These are phyloP conservation scores for Pteropus rufus DNA, from an alignment of 2,797 vertebrate genomes.

Conservation along the genomic window DNA sequence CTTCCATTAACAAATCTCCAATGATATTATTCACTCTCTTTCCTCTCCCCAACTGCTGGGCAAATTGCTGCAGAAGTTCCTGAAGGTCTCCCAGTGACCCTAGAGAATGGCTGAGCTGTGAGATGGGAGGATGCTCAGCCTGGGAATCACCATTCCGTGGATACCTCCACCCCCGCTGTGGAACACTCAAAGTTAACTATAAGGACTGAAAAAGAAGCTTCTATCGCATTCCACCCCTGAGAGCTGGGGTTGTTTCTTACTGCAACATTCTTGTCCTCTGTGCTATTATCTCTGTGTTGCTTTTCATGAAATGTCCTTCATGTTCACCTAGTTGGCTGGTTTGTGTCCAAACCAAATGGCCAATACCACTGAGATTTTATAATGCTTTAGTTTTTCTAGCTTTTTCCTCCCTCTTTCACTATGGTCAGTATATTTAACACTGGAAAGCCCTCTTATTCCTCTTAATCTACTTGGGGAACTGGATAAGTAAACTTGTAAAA, in stretches of 20 bases:
- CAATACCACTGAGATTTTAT: not conserved
- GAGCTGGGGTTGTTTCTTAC: not conserved
- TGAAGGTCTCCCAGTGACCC: not conserved
- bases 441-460: not conserved
- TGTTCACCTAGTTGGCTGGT: not conserved
- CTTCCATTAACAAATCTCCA: not conserved
- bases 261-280: not conserved
- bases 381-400: not conserved
- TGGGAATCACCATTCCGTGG: not conserved
- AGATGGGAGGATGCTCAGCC: not conserved
- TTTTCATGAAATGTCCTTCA: not conserved
- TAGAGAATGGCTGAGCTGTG: not conserved
- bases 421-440: not conserved
- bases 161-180: too few relatives aligned
- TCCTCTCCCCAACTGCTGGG: not conserved
- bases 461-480: not conserved
- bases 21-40: not conserved
- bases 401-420: not conserved
- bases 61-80: not conserved
- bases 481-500: not conserved
- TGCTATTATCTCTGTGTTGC: not conserved
- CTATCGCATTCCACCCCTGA: fast-evolving
- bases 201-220: not conserved
- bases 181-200: not conserved
- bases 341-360: not conserved